Evolutionary conservation across 2,888 invertebrate species (phyloP).

Genomic region (Cataglyphis rosenhaueri): DNA sequence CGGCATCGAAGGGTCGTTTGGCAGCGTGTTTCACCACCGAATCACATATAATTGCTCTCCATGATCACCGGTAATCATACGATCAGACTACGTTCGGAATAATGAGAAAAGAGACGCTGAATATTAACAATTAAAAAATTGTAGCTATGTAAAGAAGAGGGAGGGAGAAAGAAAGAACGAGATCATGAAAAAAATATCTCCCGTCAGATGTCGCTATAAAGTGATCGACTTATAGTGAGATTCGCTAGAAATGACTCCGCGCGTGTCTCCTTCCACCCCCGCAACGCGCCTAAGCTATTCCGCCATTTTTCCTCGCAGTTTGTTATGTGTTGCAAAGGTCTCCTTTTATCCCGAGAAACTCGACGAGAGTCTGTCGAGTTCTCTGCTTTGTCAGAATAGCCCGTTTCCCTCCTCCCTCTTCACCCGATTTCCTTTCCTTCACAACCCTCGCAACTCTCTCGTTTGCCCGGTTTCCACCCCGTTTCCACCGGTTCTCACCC

Average conservation of each 20-base stretch:
- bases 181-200: background rate
- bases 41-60: slow-evolving; percentile 60
- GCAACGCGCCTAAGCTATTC: slow-evolving; percentile 51
- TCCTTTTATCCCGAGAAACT: slow-evolving; percentile 80
- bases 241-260: background rate
- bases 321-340: slow-evolving; percentile 80
- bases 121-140: slow-evolving; percentile 13
- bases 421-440: slow-evolving; percentile 32
- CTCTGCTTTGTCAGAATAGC: slow-evolving; percentile 64
- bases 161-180: background rate
- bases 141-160: background rate
- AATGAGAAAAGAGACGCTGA: background rate
- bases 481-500: slow-evolving; percentile 71
- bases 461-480: slow-evolving; percentile 74
- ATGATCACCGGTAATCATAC: slow-evolving; percentile 1
- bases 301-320: slow-evolving; percentile 74
- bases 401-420: slow-evolving; percentile 43
- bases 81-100: background rate
- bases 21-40: slow-evolving; percentile 58
- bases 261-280: slow-evolving; percentile 5
- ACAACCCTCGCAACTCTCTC: slow-evolving; percentile 51
- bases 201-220: background rate
- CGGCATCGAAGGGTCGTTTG: slow-evolving; percentile 58
- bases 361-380: slow-evolving; percentile 76
- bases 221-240: background rate